Base-by-base conservation (phyloP, 2,888 invertebrate genomes). In the Scaptomyza tumidula region DNA sequence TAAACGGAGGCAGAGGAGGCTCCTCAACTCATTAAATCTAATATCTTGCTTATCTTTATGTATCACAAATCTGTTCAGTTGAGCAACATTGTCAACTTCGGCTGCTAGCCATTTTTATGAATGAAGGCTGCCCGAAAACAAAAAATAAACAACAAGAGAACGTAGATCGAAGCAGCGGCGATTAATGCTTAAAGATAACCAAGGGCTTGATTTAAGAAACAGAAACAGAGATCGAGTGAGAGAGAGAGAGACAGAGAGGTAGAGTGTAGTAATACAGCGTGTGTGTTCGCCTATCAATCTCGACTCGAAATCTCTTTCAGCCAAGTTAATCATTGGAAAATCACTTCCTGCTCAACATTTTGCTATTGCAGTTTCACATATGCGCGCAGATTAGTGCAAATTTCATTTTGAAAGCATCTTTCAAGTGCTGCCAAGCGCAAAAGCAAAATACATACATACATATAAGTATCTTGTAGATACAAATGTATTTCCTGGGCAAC, bases 271-370 rank as follows among this genome's bases (percentile, higher is more conserved):
- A 39, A 44, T 58, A 48, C 55, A 35, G 62, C 58, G 57, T 55
- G 75, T 65, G 54, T 66, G 75, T 72, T 76, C 60, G 57, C 39
- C 75, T 60, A 70, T 71, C 73, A 71, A 76, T 70, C 61, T 60
- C 24, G 19, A 39, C 35, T 39, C 48, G 10, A 59, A 58, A 71
- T 78, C 76, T 63, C 74, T 86, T 90, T 90, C 76, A 90, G 67
- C 72, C 77, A 85, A 90, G 88, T 88, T 89, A 90, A 90, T 90
- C 90, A 90, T 89, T 89, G 90, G 90, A 90, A 90, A 90, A 90
- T 90, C 87, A 77, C 89, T 89, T 90, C 90, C 90, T 90, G 88
- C 82, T 88, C 84, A 86, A 71, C 60, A 33, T 44, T 44, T 9
- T 11, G 53, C 58, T 48, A 19, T 48, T 41, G 41, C 52, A 14